Percentiles rank a stretch among this genome's conserved stretches.
Evolutionary conservation across 2,797 vertebrate species (phyloP).

Genomic region (Thaleichthys pacificus): DNA sequence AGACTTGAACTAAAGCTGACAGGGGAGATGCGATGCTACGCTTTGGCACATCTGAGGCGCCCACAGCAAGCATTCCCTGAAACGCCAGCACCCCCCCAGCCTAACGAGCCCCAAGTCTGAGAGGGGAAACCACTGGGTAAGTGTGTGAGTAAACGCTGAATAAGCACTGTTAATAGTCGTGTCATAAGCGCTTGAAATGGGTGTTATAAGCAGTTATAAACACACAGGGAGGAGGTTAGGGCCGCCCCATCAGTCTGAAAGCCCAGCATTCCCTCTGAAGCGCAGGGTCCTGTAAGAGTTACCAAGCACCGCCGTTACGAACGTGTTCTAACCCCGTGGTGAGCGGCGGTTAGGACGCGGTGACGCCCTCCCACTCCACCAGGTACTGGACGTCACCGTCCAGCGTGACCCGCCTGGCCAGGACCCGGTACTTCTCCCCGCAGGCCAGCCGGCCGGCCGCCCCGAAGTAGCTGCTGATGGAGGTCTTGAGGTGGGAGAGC

Average conservation of each 20-base stretch:
- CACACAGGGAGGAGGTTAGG: too few relatives aligned
- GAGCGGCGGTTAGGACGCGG: constrained; percentile 85
- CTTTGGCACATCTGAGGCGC: background rate
- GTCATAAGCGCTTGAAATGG: background rate
- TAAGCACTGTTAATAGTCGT: constrained; percentile 19
- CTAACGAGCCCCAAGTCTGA: too few relatives aligned
- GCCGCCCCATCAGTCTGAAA: too few relatives aligned
- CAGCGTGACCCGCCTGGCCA: constrained; percentile 92
- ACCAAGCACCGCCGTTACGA: background rate
- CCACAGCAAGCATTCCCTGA: too few relatives aligned
- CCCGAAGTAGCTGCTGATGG: constrained; percentile 97
- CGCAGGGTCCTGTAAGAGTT: background rate
- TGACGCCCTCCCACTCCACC: constrained; percentile 98
- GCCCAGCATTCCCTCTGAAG: too few relatives aligned
- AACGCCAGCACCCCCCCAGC: too few relatives aligned
- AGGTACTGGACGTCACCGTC: constrained; percentile 99
- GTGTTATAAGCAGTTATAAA: too few relatives aligned
- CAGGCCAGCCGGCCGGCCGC: constrained; percentile 96
- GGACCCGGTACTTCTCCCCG: constrained; percentile 93
- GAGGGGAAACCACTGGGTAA: background rate
- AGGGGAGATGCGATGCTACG: constrained; percentile 25
- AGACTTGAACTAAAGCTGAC: constrained; percentile 48
- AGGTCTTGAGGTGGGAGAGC: constrained; percentile 95
- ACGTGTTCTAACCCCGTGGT: background rate
- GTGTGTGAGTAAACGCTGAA: background rate